Evolutionary conservation across 2,797 vertebrate genomes (phyloP).

Genomic region (Cottoperca gobio): DNA sequence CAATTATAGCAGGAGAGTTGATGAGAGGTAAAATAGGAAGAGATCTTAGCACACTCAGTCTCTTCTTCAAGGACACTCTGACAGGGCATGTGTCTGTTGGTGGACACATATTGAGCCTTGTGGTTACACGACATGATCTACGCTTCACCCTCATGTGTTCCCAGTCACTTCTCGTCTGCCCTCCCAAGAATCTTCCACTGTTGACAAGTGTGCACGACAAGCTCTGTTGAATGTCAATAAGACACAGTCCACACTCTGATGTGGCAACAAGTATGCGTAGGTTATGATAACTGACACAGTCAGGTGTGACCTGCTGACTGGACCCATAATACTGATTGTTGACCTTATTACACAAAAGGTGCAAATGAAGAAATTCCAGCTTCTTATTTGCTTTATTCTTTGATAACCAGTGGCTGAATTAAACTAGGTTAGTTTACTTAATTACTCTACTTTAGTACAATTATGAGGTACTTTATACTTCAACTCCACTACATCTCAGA

Average conservation of each 20-base stretch:
- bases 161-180: slow-evolving; percentile 11
- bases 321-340: slow-evolving; percentile 57
- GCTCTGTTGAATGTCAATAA: slow-evolving; percentile 79
- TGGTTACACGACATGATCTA: neutral
- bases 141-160: slow-evolving; percentile 9
- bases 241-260: slow-evolving; percentile 61
- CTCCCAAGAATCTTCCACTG: slow-evolving; percentile 60
- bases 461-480: too few species aligned
- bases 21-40: slow-evolving; percentile 17
- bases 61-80: slow-evolving; percentile 28
- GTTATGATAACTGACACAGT: slow-evolving; percentile 49
- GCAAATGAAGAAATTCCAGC: slow-evolving; percentile 33
- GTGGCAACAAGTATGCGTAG: slow-evolving; percentile 73
- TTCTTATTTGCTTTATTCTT: neutral
- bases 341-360: slow-evolving; percentile 27
- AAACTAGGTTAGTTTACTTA: too few species aligned
- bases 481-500: too few species aligned
- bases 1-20: slow-evolving; percentile 8
- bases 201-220: slow-evolving; percentile 45
- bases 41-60: neutral
- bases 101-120: neutral
- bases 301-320: slow-evolving; percentile 26
- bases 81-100: neutral
- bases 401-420: neutral
- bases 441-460: too few species aligned